Evolutionary conservation across 1,140 invertebrate genomes (phyloP).

Genomic region (Cardiocondyla obscurior): DNA sequence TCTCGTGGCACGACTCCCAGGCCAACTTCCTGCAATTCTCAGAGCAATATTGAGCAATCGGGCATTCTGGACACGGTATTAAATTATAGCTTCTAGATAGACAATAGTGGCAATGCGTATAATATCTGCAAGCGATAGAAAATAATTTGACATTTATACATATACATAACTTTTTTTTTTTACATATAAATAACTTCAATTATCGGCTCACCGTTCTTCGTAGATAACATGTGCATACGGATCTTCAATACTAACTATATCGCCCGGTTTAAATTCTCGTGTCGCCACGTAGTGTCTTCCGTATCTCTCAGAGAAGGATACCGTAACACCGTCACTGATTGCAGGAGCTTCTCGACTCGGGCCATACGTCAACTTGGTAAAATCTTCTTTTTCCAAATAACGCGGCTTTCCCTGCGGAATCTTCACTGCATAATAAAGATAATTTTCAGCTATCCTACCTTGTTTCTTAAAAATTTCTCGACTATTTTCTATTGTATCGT

Average conservation of each 20-base stretch:
- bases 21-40: conserved; percentile 84
- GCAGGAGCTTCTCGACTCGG: conserved; percentile 84
- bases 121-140: conserved; percentile 78
- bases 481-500: neutral
- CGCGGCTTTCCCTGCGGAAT: conserved; percentile 58
- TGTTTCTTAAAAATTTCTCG: conserved; percentile 6
- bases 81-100: conserved; percentile 87
- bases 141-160: too few relatives aligned
- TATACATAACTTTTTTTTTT: neutral
- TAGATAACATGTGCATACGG: conserved; percentile 90
- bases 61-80: conserved; percentile 82
- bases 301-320: conserved; percentile 85
- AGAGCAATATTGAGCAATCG: conserved; percentile 85
- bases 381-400: conserved; percentile 74
- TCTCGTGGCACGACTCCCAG: conserved; percentile 85
- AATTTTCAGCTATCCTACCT: neutral
- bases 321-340: conserved; percentile 86
- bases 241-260: conserved; percentile 91
- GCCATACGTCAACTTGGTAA: conserved; percentile 74
- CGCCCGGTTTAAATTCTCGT: conserved; percentile 88
- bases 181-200: neutral
- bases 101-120: conserved; percentile 92
- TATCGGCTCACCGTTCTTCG: conserved; percentile 84
- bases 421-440: conserved; percentile 6
- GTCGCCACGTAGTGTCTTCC: conserved; percentile 88